Percentiles rank a stretch among this genome's conserved stretches.
These are phyloP conservation scores for Idaea dimidiata DNA, from an alignment of 2,888 invertebrate genomes.

Conservation along the genomic window DNA sequence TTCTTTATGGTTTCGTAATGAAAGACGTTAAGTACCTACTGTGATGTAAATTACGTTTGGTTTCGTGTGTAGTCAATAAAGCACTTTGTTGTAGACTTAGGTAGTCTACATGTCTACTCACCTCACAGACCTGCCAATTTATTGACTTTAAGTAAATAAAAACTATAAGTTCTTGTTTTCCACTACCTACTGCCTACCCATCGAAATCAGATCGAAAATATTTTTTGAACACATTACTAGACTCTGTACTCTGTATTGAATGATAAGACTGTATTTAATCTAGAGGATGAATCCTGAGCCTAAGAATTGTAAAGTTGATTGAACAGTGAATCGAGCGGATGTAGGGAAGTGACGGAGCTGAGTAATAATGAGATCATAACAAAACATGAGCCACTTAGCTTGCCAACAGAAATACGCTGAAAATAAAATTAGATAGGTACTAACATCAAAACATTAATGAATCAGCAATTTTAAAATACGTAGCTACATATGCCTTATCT, in stretches of 20 bases:
- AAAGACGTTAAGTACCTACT: conserved; percentile 6
- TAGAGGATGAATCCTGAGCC: neutral
- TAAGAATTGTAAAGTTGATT: neutral
- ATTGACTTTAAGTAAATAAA: neutral
- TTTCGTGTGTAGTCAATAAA: conserved; percentile 5
- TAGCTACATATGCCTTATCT: neutral
- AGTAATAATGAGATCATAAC: conserved; percentile 3
- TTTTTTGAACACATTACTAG: no score
- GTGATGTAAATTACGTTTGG: neutral
- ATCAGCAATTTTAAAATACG: neutral
- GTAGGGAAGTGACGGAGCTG: neutral
- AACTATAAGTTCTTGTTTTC: no score
- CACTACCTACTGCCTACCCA: no score
- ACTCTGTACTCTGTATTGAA: no score
- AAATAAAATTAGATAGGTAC: neutral
- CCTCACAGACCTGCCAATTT: neutral
- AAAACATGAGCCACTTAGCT: neutral
- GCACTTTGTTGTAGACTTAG: neutral
- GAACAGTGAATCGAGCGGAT: neutral
- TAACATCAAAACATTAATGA: neutral
- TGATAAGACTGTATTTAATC: no score
- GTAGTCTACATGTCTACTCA: neutral
- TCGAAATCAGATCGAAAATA: no score
- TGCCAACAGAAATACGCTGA: neutral
- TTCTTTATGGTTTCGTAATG: conserved; percentile 26